These are phyloP conservation scores for Nycticebus coucang DNA, from an alignment of 2,113 vertebrate species.

Conservation along the genomic window DNA sequence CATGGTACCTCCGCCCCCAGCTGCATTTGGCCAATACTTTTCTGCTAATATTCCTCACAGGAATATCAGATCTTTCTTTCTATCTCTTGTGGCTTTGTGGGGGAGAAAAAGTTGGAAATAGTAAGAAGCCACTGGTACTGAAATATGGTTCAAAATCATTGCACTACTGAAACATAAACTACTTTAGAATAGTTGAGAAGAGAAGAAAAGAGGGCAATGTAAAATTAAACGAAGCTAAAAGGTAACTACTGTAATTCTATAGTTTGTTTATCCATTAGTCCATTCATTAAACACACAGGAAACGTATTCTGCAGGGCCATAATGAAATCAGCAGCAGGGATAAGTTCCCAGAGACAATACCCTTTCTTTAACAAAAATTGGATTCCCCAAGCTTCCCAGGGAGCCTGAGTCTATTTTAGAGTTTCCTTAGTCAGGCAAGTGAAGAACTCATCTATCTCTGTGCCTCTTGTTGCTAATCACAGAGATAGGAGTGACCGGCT, in stretches of 20 bases:
- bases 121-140: neutral
- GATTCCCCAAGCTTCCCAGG: neutral
- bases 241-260: neutral
- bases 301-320: neutral
- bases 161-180: neutral
- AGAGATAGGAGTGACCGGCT: neutral
- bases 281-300: neutral
- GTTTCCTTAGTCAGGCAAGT: neutral
- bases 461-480: neutral
- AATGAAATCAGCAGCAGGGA: neutral
- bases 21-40: neutral
- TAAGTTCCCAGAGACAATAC: neutral
- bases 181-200: neutral
- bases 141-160: neutral
- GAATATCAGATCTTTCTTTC: neutral
- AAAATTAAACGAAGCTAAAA: neutral
- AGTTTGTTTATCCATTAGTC: neutral
- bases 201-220: neutral
- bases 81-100: neutral
- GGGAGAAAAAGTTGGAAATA: neutral
- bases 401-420: neutral
- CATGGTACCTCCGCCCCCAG: fast-evolving
- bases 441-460: neutral
- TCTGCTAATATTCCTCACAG: neutral
- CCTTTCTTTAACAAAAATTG: neutral